These are phyloP conservation scores for Lomographa bimaculata DNA, from an alignment of 2,888 invertebrate species.

Conservation along the genomic window DNA sequence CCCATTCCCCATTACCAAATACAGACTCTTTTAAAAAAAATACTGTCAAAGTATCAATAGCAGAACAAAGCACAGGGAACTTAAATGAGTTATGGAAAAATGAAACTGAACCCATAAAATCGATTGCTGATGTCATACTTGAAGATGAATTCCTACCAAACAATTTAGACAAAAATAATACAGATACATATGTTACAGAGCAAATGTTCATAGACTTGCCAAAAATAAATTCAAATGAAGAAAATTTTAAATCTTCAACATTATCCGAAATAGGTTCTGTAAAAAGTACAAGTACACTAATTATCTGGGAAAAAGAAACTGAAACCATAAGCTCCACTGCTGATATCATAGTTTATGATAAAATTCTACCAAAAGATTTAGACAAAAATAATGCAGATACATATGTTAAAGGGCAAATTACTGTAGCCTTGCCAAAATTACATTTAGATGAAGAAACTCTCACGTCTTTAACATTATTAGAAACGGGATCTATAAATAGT, in stretches of 20 bases:
- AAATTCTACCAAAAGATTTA: too few relatives aligned
- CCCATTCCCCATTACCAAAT: too few relatives aligned
- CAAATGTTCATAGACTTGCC: too few relatives aligned
- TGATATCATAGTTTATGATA: slow-evolving; percentile 5
- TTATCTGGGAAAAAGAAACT: slow-evolving; percentile 20
- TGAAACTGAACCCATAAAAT: slow-evolving; percentile 5
- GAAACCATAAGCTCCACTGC: slow-evolving; percentile 9
- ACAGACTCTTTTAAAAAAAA: not conserved
- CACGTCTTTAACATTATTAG: not conserved
- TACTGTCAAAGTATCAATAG: not conserved
- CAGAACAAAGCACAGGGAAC: slow-evolving; percentile 1
- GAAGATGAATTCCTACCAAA: too few relatives aligned
- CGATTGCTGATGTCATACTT: slow-evolving; percentile 9
- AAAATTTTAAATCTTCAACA: not conserved
- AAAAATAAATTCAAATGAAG: not conserved
- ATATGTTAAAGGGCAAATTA: too few relatives aligned
- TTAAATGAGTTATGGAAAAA: slow-evolving; percentile 25
- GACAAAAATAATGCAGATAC: too few relatives aligned
- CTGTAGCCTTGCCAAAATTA: too few relatives aligned
- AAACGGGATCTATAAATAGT: not conserved
- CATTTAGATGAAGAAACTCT: not conserved
- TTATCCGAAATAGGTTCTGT: not conserved
- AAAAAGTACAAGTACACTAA: not conserved
- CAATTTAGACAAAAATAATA: too few relatives aligned
- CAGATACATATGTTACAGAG: too few relatives aligned